phyloP scores from a whole-genome alignment of 2,888 invertebrate genomes.

The Uloborus plumipes region DNA sequence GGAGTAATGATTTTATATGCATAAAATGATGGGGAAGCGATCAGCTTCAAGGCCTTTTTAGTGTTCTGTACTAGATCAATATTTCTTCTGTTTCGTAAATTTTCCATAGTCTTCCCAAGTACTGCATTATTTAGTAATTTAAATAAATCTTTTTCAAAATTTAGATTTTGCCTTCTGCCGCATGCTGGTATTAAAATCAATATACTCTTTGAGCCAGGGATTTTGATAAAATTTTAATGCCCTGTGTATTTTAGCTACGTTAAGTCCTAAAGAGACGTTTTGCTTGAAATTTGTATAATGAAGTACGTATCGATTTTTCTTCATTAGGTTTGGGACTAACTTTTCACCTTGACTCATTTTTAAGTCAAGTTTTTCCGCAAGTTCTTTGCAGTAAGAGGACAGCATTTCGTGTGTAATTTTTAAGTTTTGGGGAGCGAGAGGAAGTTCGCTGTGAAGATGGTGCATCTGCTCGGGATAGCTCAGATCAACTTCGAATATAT shows the following conservation, averaged over 20 bases:
- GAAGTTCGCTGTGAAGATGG: conserved; percentile 20
- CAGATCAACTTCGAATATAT: conserved; percentile 33
- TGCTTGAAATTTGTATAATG: no score
- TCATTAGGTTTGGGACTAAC: neutral
- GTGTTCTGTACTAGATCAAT: no score
- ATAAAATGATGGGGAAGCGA: no score
- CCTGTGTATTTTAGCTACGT: no score
- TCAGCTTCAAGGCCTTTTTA: no score
- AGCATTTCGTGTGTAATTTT: neutral
- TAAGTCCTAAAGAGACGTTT: no score
- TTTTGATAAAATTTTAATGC: no score
- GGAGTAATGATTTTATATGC: conserved; percentile 13
- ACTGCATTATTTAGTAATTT: conserved; percentile 12
- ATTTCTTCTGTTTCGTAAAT: conserved; percentile 9
- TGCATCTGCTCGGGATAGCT: conserved; percentile 9
- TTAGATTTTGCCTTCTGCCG: neutral
- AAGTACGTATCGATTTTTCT: conserved; percentile 68
- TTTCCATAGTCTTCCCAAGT: conserved; percentile 17
- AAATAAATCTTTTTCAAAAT: conserved; percentile 14
- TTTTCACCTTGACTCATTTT: neutral
- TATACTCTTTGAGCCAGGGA: conserved; percentile 1
- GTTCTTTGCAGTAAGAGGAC: conserved; percentile 1
- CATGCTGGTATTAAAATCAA: neutral
- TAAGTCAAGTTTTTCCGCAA: neutral
- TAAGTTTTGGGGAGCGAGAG: conserved; percentile 28